Conservation (phyloP, 2,797 vertebrate species). For the Australoheros facetus region DNA sequence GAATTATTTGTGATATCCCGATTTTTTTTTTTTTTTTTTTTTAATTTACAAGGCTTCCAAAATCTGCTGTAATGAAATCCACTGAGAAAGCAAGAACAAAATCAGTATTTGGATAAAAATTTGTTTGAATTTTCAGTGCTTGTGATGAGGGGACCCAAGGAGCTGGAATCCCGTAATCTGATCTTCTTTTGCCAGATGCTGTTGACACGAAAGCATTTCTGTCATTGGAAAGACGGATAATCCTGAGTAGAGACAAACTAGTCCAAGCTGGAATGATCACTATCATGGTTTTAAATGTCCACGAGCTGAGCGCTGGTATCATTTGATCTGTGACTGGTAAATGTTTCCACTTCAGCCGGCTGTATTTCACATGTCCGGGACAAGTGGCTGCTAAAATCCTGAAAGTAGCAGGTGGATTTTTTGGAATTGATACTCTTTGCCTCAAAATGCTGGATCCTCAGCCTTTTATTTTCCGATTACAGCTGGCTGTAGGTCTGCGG, state of each 20-base stretch:
- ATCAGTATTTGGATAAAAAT: not conserved
- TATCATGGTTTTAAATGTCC: not conserved
- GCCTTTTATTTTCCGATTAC: conserved; percentile 18
- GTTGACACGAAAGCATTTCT: not conserved
- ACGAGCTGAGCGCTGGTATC: not conserved
- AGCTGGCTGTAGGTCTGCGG: conserved; percentile 15
- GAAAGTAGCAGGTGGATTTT: conserved; percentile 7
- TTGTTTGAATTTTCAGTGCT: not conserved
- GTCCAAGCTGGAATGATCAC: not conserved
- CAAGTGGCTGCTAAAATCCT: conserved; percentile 17
- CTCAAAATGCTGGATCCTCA: conserved; percentile 26
- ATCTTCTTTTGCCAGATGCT: not conserved
- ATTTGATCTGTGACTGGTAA: conserved; percentile 23
- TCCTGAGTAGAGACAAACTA: not conserved
- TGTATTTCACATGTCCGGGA: not conserved
- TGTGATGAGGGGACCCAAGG: not conserved
- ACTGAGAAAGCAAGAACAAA: not conserved
- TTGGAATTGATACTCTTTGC: not conserved
- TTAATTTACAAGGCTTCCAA: too few relatives aligned
- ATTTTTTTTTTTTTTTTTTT: too few relatives aligned
- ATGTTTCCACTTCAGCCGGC: not conserved
- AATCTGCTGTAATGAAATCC: not conserved
- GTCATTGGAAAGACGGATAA: rapidly evolving
- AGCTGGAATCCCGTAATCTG: not conserved
- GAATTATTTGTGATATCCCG: too few relatives aligned